These are phyloP conservation scores for Nephrocerus scutellatus DNA, from an alignment of 2,888 invertebrate species.

Conservation along the genomic window DNA sequence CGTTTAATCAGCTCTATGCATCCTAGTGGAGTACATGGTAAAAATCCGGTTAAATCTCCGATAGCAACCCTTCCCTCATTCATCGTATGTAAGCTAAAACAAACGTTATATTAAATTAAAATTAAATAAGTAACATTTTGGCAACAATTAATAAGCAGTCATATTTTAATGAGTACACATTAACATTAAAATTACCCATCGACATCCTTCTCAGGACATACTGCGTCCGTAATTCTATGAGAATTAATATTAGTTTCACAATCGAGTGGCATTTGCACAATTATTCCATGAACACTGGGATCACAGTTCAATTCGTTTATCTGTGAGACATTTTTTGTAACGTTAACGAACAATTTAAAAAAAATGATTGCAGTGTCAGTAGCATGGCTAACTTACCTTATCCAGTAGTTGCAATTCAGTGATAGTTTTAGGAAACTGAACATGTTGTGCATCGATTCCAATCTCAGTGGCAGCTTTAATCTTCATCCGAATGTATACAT, in stretches of 20 bases:
- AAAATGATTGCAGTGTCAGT: background rate
- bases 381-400: slow-evolving; percentile 37
- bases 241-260: slow-evolving; percentile 74
- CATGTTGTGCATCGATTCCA: slow-evolving; percentile 75
- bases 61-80: slow-evolving; percentile 91
- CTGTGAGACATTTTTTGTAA: too few relatives aligned
- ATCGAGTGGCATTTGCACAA: slow-evolving; percentile 95
- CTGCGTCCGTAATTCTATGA: slow-evolving; percentile 78
- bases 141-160: too few relatives aligned
- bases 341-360: background rate
- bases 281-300: slow-evolving; percentile 83
- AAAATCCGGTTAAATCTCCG: slow-evolving; percentile 80
- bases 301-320: slow-evolving; percentile 66
- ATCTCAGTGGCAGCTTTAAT: slow-evolving; percentile 85
- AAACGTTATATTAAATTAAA: background rate
- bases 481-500: slow-evolving; percentile 97
- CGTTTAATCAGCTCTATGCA: slow-evolving; percentile 74
- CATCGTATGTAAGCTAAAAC: slow-evolving; percentile 69
- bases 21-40: slow-evolving; percentile 96
- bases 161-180: too few relatives aligned
- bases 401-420: slow-evolving; percentile 63
- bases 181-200: slow-evolving; percentile 65
- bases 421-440: slow-evolving; percentile 69
- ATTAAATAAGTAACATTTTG: too few relatives aligned
- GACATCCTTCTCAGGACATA: slow-evolving; percentile 86